Evolutionary conservation across 1,140 invertebrate genomes (phyloP).

Genomic region (honey bee (Apis mellifera)): Amel_HAv3.1 CM009941.2:13160501-13161000

Average conservation of each 20-base stretch:
- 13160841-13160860: neutral
- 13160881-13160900: neutral
- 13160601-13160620: slow-evolving; percentile 50
- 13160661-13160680: slow-evolving; percentile 40
- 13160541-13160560: neutral
- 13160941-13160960: too few relatives aligned
- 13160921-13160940: too few relatives aligned
- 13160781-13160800: too few relatives aligned
- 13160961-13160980: too few relatives aligned
- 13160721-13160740: slow-evolving; percentile 5
- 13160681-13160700: slow-evolving; percentile 49
- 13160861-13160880: neutral
- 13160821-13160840: too few relatives aligned
- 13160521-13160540: neutral
- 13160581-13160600: slow-evolving; percentile 52
- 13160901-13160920: neutral
- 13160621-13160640: slow-evolving; percentile 20
- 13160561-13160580: slow-evolving; percentile 21
- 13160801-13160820: slow-evolving; percentile 6
- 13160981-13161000: too few relatives aligned
- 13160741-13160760: slow-evolving; percentile 44
- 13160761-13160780: slow-evolving; percentile 43
- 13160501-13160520: neutral
- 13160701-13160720: neutral
- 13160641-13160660: too few relatives aligned